Base-by-base conservation (phyloP, 2,797 vertebrate genomes). In the Lophius americanus region DNA sequence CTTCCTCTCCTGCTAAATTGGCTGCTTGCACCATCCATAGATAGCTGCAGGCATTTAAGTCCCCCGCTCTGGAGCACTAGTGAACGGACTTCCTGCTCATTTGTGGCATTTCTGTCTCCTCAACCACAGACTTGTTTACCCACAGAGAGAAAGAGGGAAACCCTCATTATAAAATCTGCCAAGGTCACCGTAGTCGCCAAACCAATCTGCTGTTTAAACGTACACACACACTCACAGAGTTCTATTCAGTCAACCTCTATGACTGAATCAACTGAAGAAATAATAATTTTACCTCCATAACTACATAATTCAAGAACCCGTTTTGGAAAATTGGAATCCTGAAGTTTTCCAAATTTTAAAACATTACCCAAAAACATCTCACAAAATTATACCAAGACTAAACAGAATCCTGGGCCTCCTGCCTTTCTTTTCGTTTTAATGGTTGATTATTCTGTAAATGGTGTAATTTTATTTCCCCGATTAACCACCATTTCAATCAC, bases 1-100 rank as follows among this genome's bases (percentile, higher is more conserved):
- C 81, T 79, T 85, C 83, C 85, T 88, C 90, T 91, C 85, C 84
- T 85, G 78, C 83, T 92, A 93, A 94, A 94, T 94, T 93, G 92
- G 92, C 90, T 93, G 85, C 85, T 90, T 85, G 87, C 81, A 85
- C 83, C 76, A 80, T 85, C 86, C 57, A 35, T 77, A 81, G 85
- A 84, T 91, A 80, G 81, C 89, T 85, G 78, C 72, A 70, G 81
- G 88, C 82, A 68, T 88, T 87, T 83, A 66, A 79, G 81, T 88
- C 83, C 81, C 81, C 75, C 60, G 85, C 82, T 86, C 79, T 84
- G 84, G 78, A 89, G 84, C 88, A 83, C 79, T 66, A 80, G 85
- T 59, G 79, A 76, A 86, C 86, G 84, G 76, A 85, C 74, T 85
- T 90, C 81, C 83, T 84, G 89, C 88, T 92, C 89, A 89, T 92